These are phyloP conservation scores for Elymnias hypermnestra DNA, from an alignment of 1,140 invertebrate species.

Conservation along the genomic window DNA sequence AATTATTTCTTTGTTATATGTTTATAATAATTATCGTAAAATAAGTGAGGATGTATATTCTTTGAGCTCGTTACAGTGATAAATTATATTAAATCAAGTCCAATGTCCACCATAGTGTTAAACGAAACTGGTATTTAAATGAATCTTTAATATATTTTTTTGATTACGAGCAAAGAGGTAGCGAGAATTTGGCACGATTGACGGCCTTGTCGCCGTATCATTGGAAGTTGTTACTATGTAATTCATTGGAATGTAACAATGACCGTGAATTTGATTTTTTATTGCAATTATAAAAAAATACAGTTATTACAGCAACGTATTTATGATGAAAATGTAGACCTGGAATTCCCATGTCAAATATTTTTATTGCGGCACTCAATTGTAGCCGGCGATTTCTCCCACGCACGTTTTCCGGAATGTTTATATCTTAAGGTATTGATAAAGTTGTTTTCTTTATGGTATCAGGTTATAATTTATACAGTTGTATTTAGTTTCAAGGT, in stretches of 20 bases:
- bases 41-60: too few species aligned
- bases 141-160: not conserved
- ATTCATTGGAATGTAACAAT: conserved; percentile 41
- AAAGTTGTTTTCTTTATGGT: not conserved
- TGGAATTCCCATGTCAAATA: conserved; percentile 2
- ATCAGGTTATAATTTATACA: too few species aligned
- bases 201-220: conserved; percentile 43
- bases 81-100: too few species aligned
- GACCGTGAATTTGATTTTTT: conserved; percentile 34
- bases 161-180: not conserved
- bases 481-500: too few species aligned
- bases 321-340: conserved; percentile 9
- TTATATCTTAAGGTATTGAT: not conserved
- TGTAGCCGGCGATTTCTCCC: not conserved
- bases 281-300: conserved; percentile 16
- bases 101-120: too few species aligned
- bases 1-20: too few species aligned
- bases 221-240: conserved; percentile 20
- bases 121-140: not conserved
- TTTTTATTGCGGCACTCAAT: not conserved
- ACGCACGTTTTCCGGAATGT: conserved; percentile 4
- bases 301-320: conserved; percentile 10
- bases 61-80: too few species aligned
- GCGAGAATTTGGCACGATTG: conserved; percentile 17
- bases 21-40: too few species aligned